Evolutionary conservation across 2,113 vertebrate genomes (phyloP), one percentile per base, ranked within the genome.

Genomic region (Canis aureus): DNA sequence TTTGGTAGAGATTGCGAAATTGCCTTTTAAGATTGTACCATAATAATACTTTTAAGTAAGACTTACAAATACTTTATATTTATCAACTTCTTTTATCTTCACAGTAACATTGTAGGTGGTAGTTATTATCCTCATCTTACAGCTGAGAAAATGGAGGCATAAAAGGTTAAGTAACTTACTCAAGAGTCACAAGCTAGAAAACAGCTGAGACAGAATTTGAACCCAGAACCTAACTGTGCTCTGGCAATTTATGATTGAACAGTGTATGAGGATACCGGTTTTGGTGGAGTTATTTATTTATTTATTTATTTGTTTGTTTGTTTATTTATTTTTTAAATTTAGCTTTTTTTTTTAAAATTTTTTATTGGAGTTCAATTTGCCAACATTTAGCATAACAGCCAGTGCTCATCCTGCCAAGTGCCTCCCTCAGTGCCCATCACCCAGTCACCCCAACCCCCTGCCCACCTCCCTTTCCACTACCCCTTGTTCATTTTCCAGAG

Each of bases 1-100:
- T 94, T 95, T 87, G 60, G 73, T 67, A 93, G 67, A 95, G 76
- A 67, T 62, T 84, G 13, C 51, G 53, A 91, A 66, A 49, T 92
- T 73, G 27, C 8, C n/a, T 71, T 78, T 73, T 67, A 76, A 76
- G 51, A 89, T 84, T 76, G 8, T 29, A 13, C 5, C 0, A 3
- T 91, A 60, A 43, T 62, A 79, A 43, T 80, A 51, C 49, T 89
- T 20, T 59, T 91, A 87, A 73, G 15, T 53, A 88, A 53, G 38
- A 23, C 12, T 91, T 71, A 27, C 17, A 57, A 11, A 23, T 13
- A 2, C 4, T 78, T 86, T 88, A 55, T 71, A 35, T 86, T 71
- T 90, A 73, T 27, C 29, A 81, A 17, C 11, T 86, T 20, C 29
- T 86, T 66, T 66, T 67, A 76, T 78, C 35, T 8, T 97, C 59